A percentile compares a stretch with the other conserved stretches of the same genome.
Evolutionary conservation across 2,888 invertebrate species (phyloP).

Genomic region (Epinotia ramella): DNA sequence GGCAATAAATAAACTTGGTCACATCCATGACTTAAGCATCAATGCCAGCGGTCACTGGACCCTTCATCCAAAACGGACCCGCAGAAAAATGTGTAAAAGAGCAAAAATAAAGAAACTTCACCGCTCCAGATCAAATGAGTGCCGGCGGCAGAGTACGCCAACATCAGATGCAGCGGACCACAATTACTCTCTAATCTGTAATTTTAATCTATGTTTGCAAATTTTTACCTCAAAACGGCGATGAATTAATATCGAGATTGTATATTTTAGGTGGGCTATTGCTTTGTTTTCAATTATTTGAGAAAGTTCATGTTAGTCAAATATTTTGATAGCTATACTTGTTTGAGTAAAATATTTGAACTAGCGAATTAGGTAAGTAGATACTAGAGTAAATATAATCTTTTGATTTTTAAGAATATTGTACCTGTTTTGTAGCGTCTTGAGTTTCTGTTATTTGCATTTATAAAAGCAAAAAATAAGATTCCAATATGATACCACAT

Average conservation of each 20-base stretch:
- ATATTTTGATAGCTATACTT: not conserved
- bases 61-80: slow-evolving; percentile 48
- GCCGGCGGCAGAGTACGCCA: slow-evolving; percentile 54
- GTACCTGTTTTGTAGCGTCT: too few relatives aligned
- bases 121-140: slow-evolving; percentile 80
- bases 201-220: slow-evolving; percentile 34
- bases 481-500: too few relatives aligned
- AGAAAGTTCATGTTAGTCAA: not conserved
- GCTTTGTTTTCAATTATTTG: not conserved
- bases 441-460: too few relatives aligned
- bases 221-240: slow-evolving; percentile 3
- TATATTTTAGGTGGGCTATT: not conserved
- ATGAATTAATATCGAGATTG: slow-evolving; percentile 11
- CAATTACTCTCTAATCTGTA: slow-evolving; percentile 35
- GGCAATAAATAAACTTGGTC: not conserved
- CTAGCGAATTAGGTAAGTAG: too few relatives aligned
- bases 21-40: slow-evolving; percentile 39
- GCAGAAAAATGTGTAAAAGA: slow-evolving; percentile 59
- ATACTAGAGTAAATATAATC: too few relatives aligned
- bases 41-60: slow-evolving; percentile 35
- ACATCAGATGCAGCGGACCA: slow-evolving; percentile 42
- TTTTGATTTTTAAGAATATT: too few relatives aligned
- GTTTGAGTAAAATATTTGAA: not conserved
- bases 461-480: too few relatives aligned
- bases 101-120: slow-evolving; percentile 59